Evolutionary conservation across 2,797 vertebrate species (phyloP), one percentile per base, ranked within the genome.

Genomic region (Microchirus variegatus): DNA sequence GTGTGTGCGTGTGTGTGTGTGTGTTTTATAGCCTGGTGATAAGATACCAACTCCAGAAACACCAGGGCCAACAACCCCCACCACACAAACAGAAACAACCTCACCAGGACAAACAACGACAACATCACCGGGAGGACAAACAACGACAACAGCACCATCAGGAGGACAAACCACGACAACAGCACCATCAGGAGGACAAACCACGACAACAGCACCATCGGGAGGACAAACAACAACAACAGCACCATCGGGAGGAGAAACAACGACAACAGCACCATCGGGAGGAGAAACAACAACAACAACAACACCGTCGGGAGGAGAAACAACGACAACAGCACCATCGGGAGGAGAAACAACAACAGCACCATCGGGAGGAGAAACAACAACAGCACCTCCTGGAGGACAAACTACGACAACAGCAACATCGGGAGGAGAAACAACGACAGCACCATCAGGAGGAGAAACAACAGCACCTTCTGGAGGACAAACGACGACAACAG

Each of bases 1-100:
- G 5, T 53, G 12, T 60, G 11, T 78, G 31, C 65, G 11, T 75
- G 22, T 53, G 1, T 53, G 5, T 53, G 12, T 60, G 11, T 78
- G 31, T 67, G 11, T 75, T 61, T 49, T 68, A 1, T n/a, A 98
- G 96, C 93, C 94, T 7, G 95, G 94, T 36, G 78, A 89, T 2
- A 78, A 84, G 67, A 91, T 97, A 59, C 88, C 92, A 66, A 91
- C 17, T 1, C 0, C 44, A 38, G 6, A 51, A 17, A 52, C 48
- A 31, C 3, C 43, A 55, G 67, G 67, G 52, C 5, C 70, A 9
- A 63, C 63, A 54, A 0, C 60, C 5, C 6, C 31, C 31, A 31
- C 31, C 31, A 6, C 5, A 13, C 53, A 48, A 47, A 4, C 18
- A 36, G 4, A 10, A 36, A 2, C 10, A 48, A 48, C 9, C 10